Evolutionary conservation across 1,140 invertebrate genomes (phyloP).

Genomic region (Brachionus calyciflorus): DNA sequence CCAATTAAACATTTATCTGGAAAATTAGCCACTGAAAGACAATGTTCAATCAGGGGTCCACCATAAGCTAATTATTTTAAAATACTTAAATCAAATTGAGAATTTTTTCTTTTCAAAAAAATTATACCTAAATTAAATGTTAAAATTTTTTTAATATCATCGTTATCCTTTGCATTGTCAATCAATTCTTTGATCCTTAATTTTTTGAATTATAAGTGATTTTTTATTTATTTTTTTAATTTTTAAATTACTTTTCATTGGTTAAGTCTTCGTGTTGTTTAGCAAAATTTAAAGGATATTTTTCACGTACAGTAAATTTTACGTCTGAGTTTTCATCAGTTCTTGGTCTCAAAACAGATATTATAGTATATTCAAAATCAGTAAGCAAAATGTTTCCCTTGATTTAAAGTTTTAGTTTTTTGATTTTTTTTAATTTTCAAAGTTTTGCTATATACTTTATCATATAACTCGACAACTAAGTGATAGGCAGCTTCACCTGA

Average conservation of each 20-base stretch:
- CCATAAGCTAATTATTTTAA: constrained; percentile 68
- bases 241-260: constrained; percentile 52
- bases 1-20: constrained; percentile 63
- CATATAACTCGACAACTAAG: constrained; percentile 91
- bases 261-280: constrained; percentile 64
- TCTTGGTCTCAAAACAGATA: constrained; percentile 87
- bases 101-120: constrained; percentile 48
- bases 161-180: constrained; percentile 69
- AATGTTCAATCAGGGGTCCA: constrained; percentile 82
- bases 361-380: constrained; percentile 82
- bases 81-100: neutral
- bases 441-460: constrained; percentile 66
- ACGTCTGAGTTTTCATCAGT: constrained; percentile 84
- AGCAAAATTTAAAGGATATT: constrained; percentile 76
- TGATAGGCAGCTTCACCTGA: constrained; percentile 88
- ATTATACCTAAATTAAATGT: constrained; percentile 72
- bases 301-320: constrained; percentile 83
- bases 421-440: too few relatives aligned
- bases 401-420: neutral
- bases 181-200: constrained; percentile 65
- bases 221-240: too few relatives aligned
- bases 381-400: constrained; percentile 92
- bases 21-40: constrained; percentile 70
- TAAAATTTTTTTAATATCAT: constrained; percentile 79
- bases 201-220: too few relatives aligned